Conservation (phyloP, 2,113 vertebrate species). For the Xiphophorus maculatus region DNA sequence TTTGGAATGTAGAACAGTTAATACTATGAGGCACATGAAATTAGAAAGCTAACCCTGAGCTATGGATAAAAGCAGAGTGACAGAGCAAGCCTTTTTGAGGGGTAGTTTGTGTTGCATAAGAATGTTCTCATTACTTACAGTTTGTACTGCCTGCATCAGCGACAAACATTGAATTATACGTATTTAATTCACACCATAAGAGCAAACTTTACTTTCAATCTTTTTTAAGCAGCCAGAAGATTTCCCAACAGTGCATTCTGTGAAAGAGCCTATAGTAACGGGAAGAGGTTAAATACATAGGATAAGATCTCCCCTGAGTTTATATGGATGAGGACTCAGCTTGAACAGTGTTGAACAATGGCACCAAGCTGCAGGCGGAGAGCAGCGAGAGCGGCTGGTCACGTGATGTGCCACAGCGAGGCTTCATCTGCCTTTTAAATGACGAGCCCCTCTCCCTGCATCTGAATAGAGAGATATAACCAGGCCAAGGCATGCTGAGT, state of each 20-base stretch:
- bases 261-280: slow-evolving; percentile 31
- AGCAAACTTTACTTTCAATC: slow-evolving; percentile 29
- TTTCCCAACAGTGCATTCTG: slow-evolving; percentile 29
- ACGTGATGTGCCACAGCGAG: slow-evolving; percentile 7
- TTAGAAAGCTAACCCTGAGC: slow-evolving; percentile 1
- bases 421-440: slow-evolving; percentile 39
- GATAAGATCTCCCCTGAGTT: slow-evolving; percentile 32
- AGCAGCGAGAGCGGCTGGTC: slow-evolving; percentile 14
- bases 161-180: slow-evolving; percentile 2
- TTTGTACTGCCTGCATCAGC: background rate
- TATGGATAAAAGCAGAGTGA: background rate
- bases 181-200: slow-evolving; percentile 4
- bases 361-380: slow-evolving; percentile 35
- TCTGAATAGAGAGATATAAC: slow-evolving; percentile 28
- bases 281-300: slow-evolving; percentile 29
- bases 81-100: background rate
- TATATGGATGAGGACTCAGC: background rate
- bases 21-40: slow-evolving; percentile 19
- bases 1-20: slow-evolving; percentile 27
- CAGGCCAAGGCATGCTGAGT: background rate
- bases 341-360: background rate
- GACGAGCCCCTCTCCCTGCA: slow-evolving; percentile 19
- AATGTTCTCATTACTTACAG: slow-evolving; percentile 6
- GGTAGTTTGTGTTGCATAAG: slow-evolving; percentile 9
- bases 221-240: slow-evolving; percentile 21